Percentiles rank a stretch among this genome's conserved stretches.
These are phyloP conservation scores for Acrobeloides nanus DNA, from an alignment of 2,888 invertebrate species.

Conservation along the genomic window DNA sequence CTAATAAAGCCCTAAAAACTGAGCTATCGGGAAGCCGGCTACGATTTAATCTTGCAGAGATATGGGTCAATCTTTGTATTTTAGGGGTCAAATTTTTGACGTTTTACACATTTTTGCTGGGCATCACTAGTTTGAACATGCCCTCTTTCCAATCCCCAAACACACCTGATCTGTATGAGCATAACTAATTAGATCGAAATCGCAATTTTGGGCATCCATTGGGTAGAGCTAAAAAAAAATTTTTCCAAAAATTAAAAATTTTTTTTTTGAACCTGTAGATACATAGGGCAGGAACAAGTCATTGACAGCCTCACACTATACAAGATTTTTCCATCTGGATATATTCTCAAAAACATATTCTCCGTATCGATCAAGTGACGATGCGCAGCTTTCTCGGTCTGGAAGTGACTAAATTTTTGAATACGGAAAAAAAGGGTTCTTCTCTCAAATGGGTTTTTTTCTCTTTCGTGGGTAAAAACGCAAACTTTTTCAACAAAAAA, in stretches of 20 bases:
- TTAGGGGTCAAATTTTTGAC: too few relatives aligned
- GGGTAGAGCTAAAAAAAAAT: conserved; percentile 64
- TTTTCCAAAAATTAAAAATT: not conserved
- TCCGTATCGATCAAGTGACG: conserved; percentile 55
- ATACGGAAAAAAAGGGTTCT: not conserved
- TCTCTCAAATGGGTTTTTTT: not conserved
- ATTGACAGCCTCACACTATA: conserved; percentile 46
- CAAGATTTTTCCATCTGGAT: conserved; percentile 69
- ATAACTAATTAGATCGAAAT: conserved; percentile 89
- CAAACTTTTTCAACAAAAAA: not conserved
- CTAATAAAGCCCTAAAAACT: too few relatives aligned
- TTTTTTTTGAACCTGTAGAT: conserved; percentile 8
- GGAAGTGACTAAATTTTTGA: conserved; percentile 62
- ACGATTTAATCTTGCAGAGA: too few relatives aligned
- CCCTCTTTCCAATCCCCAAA: conserved; percentile 2
- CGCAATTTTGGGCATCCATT: conserved; percentile 86
- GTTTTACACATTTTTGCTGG: not conserved
- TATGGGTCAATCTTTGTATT: too few relatives aligned
- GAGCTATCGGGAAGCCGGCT: too few relatives aligned
- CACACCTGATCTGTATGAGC: conserved; percentile 80
- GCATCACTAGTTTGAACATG: conserved; percentile 1
- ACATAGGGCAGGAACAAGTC: conserved; percentile 32
- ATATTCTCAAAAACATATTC: conserved; percentile 87
- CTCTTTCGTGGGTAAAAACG: not conserved
- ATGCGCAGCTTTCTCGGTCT: conserved; percentile 93